Conservation (phyloP, 2,888 invertebrate species). For the Patella ulyssiponensis region DNA sequence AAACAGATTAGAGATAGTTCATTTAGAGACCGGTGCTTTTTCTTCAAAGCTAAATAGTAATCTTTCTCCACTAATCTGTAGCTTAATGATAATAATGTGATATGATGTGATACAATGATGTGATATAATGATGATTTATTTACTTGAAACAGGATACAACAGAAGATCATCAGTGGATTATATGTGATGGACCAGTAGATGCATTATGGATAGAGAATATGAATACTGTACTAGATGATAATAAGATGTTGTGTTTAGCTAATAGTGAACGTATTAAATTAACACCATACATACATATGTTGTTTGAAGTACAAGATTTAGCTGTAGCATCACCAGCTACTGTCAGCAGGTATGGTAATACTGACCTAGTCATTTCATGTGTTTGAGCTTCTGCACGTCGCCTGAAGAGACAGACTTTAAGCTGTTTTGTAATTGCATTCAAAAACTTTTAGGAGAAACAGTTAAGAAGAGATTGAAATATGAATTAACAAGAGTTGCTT, state of each 20-base stretch:
- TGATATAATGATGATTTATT: too few relatives aligned
- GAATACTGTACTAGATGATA: constrained; percentile 93
- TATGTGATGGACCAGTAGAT: constrained; percentile 91
- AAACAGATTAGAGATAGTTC: too few relatives aligned
- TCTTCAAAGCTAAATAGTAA: too few relatives aligned
- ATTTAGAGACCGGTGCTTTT: too few relatives aligned
- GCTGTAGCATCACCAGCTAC: constrained; percentile 93
- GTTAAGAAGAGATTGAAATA: too few relatives aligned
- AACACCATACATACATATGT: constrained; percentile 89
- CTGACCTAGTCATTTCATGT: background rate
- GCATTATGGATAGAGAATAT: constrained; percentile 96
- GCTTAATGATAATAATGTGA: too few relatives aligned
- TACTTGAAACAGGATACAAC: constrained; percentile 65
- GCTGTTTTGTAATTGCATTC: too few relatives aligned
- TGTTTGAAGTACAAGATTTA: constrained; percentile 84
- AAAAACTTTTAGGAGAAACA: too few relatives aligned
- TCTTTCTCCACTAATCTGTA: too few relatives aligned
- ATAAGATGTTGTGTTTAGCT: constrained; percentile 92
- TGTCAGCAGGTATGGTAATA: constrained; percentile 78
- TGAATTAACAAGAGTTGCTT: too few relatives aligned
- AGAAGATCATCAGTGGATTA: constrained; percentile 87
- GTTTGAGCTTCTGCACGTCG: background rate
- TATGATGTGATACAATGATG: too few relatives aligned
- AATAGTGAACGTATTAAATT: constrained; percentile 93
- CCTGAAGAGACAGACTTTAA: background rate